Evolutionary conservation across 2,888 invertebrate species (phyloP).

Genomic region (Metacarcinus magister): DNA sequence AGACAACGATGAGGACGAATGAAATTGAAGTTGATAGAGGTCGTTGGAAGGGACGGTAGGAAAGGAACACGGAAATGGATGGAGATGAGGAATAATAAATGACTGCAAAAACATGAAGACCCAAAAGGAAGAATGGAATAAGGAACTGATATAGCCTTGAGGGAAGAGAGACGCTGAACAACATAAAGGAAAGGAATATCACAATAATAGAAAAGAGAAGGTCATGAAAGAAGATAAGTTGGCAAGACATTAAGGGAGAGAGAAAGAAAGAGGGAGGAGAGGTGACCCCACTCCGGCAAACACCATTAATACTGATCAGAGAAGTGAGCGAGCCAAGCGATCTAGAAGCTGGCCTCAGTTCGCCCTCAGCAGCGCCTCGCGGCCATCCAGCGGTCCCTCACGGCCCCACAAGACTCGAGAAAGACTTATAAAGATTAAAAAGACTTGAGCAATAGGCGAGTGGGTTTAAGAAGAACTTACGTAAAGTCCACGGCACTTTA

Average conservation of each 20-base stretch:
- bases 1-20: background rate
- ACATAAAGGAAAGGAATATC: slow-evolving; percentile 53
- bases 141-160: background rate
- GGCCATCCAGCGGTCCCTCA: background rate
- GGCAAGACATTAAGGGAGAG: background rate
- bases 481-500: slow-evolving; percentile 36
- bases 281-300: slow-evolving; percentile 21
- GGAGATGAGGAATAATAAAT: background rate
- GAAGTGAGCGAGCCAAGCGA: slow-evolving; percentile 50
- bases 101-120: background rate
- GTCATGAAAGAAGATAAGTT: background rate
- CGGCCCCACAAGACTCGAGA: slow-evolving; percentile 16
- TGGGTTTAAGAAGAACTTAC: slow-evolving; percentile 41
- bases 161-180: background rate
- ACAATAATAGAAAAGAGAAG: background rate
- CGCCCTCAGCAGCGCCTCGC: background rate
- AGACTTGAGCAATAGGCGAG: slow-evolving; percentile 41
- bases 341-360: background rate
- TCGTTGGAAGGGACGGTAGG: background rate
- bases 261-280: slow-evolving; percentile 41
- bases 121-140: background rate
- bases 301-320: slow-evolving; percentile 65
- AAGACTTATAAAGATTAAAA: slow-evolving; percentile 43
- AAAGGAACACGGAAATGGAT: background rate
- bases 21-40: background rate